phyloP scores from a whole-genome alignment of 2,888 invertebrate species.

The Amphipyra berbera region DNA sequence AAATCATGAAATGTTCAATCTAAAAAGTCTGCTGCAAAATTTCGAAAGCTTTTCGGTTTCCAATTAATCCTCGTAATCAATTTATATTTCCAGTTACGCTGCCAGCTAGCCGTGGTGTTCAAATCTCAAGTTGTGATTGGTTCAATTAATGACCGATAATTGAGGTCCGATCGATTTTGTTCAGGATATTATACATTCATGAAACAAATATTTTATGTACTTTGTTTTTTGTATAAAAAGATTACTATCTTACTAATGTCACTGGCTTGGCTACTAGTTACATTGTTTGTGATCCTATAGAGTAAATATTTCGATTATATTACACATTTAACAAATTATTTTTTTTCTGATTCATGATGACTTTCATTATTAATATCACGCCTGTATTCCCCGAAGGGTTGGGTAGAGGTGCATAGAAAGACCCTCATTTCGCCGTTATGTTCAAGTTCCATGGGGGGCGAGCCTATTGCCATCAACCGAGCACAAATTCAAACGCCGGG shows the following conservation, averaged over 20 bases:
- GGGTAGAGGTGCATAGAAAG: too few relatives aligned
- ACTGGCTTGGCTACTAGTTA: too few relatives aligned
- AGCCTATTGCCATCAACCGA: too few relatives aligned
- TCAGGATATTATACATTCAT: constrained; percentile 11
- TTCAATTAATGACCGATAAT: constrained; percentile 46
- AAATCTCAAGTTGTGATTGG: constrained; percentile 42
- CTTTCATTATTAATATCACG: neutral
- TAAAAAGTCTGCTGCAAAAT: constrained; percentile 30
- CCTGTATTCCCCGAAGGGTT: too few relatives aligned
- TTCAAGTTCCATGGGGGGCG: too few relatives aligned
- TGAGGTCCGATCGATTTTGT: constrained; percentile 34
- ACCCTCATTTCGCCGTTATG: too few relatives aligned
- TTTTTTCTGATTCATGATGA: neutral
- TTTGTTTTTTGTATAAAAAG: neutral
- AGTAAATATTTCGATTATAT: constrained; percentile 4
- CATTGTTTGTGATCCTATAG: neutral
- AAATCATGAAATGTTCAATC: neutral
- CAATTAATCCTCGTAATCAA: constrained; percentile 48
- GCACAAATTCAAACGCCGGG: too few relatives aligned
- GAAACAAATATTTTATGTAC: neutral
- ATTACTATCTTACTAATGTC: neutral
- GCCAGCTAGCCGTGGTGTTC: constrained; percentile 18
- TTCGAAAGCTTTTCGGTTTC: constrained; percentile 15
- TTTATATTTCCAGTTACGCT: constrained; percentile 38
- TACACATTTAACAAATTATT: too few relatives aligned